phyloP scores from a whole-genome alignment of 2,888 invertebrate genomes.

The Boloria euphrosyne region DNA sequence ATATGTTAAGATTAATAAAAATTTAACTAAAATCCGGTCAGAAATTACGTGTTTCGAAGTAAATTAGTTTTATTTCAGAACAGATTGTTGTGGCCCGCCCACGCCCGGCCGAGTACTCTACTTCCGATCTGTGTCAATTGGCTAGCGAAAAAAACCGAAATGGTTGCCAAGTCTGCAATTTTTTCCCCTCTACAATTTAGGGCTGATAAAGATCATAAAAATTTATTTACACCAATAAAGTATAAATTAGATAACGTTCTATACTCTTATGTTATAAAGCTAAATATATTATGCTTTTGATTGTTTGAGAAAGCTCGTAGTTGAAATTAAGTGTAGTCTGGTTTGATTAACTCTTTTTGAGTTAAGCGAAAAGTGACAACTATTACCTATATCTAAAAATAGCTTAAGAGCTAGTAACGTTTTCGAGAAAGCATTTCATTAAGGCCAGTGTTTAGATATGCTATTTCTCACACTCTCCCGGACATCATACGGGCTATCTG shows the following conservation, averaged over 20 bases:
- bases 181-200: constrained; percentile 26
- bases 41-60: constrained; percentile 28
- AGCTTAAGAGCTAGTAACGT: too few species aligned
- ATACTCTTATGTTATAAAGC: too few species aligned
- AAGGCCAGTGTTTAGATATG: too few species aligned
- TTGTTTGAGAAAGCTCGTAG: too few species aligned
- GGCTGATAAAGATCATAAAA: constrained; percentile 9
- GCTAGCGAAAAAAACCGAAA: constrained; percentile 58
- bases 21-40: constrained; percentile 21
- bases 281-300: neutral
- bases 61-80: constrained; percentile 37
- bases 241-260: neutral
- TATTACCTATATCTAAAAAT: too few species aligned
- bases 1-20: neutral
- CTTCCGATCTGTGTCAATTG: constrained; percentile 75
- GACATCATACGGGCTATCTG: too few species aligned
- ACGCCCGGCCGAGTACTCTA: constrained; percentile 65
- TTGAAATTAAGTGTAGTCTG: too few species aligned
- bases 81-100: constrained; percentile 60
- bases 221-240: neutral
- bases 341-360: too few species aligned
- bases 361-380: too few species aligned
- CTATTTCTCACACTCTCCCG: too few species aligned
- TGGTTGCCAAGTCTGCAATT: constrained; percentile 62
- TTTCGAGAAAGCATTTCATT: too few species aligned